Percentiles rank a stretch among this genome's conserved stretches.
These are phyloP conservation scores for Agrochola lychnidis DNA, from an alignment of 2,888 invertebrate species.

Conservation along the genomic window DNA sequence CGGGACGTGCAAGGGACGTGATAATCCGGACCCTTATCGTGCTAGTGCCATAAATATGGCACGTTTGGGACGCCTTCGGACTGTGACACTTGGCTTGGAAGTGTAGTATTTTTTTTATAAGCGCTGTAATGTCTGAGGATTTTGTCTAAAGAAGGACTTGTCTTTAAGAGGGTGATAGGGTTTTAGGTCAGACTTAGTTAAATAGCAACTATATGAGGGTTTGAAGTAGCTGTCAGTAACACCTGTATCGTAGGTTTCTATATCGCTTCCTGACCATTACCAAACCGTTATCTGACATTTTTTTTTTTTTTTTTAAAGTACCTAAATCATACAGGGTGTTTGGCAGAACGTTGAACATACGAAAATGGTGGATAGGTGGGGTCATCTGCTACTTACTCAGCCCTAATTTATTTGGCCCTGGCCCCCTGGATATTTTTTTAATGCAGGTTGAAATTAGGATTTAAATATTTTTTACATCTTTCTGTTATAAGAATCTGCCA, in stretches of 20 bases:
- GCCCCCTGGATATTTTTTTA: too few relatives aligned
- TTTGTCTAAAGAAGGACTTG: not conserved
- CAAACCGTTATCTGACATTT: too few relatives aligned
- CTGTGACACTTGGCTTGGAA: conserved; percentile 50
- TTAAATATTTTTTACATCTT: too few relatives aligned
- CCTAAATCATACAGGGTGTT: too few relatives aligned
- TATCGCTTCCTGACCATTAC: not conserved
- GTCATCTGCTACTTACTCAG: too few relatives aligned
- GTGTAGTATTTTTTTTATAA: conserved; percentile 44
- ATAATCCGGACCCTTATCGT: conserved; percentile 76
- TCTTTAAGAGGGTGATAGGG: not conserved
- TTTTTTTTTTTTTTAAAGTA: not conserved
- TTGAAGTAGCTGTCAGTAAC: not conserved
- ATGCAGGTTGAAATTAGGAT: too few relatives aligned
- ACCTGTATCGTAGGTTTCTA: not conserved
- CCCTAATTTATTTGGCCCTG: too few relatives aligned
- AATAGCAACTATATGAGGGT: not conserved
- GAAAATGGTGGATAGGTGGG: too few relatives aligned
- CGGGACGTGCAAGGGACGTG: conserved; percentile 61
- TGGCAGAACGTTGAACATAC: too few relatives aligned
- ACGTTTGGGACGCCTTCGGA: conserved; percentile 49
- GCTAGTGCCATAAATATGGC: conserved; percentile 70
- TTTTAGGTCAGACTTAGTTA: not conserved
- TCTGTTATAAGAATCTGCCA: too few relatives aligned
- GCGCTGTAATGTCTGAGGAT: conserved; percentile 11